These are phyloP conservation scores for Elegia similella DNA, from an alignment of 2,888 invertebrate genomes.

Conservation along the genomic window DNA sequence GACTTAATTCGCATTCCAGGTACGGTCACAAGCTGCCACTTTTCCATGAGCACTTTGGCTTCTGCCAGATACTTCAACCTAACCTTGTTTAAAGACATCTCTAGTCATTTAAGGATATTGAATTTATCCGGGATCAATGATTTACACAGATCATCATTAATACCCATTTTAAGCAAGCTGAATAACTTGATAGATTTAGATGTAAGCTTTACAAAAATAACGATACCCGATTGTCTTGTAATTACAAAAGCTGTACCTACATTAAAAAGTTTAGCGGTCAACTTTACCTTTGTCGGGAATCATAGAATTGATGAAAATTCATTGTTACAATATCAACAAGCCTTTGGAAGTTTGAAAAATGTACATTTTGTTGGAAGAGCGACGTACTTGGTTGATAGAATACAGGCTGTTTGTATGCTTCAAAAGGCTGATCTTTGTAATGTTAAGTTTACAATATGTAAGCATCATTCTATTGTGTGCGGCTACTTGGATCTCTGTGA, in stretches of 20 bases:
- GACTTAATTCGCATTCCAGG: neutral
- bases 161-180: neutral
- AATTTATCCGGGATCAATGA: neutral
- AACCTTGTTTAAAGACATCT: neutral
- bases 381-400: neutral
- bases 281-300: neutral
- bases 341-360: neutral
- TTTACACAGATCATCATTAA: neutral
- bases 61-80: neutral
- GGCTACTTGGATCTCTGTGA: neutral
- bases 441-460: neutral
- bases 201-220: neutral
- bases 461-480: neutral
- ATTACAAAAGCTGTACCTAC: neutral
- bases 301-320: neutral
- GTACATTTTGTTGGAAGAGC: neutral
- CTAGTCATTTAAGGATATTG: neutral
- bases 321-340: neutral
- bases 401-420: neutral
- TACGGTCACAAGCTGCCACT: neutral
- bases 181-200: neutral
- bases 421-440: neutral
- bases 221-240: neutral
- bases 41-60: neutral
- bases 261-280: neutral